Evolutionary conservation across 2,888 invertebrate genomes (phyloP), one percentile per base, ranked within the genome.

Genomic region (Idaea straminata): DNA sequence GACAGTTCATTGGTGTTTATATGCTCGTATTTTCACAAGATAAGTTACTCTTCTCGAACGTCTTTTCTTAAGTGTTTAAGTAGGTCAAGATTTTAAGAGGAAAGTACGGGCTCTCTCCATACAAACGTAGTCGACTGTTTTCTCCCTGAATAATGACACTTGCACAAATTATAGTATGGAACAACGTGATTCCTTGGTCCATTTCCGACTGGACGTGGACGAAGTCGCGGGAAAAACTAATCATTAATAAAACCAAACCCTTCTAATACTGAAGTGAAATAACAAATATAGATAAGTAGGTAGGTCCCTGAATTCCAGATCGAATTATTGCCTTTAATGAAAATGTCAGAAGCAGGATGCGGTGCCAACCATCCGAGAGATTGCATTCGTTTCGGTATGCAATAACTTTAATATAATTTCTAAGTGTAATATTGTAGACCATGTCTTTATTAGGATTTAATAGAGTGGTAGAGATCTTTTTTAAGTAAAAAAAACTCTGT

Each of bases 341-440:
- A 75, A 72, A 75, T 77, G 83, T 79, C 83, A 83, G 70, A 63
- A 68, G 74, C 81, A 83, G 74, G 47, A 57, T 36, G 65, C 68
- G 69, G 67, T 64, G 59, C 65, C 76, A 77, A 47, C 72, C 69
- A 73, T 62, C 69, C 77, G 73, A 69, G 73, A 74, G 74, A 79
- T 82, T 80, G 80, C 74, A 73, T 78, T 70, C 67, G 66, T 70
- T 64, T 62, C 36, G 63, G 59, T 60, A 15, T 47, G 10, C 47
- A 13, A 13, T 10, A 6, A 10, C 47, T 47, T 7, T 0, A 6
- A 4, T 47, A 4, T 4, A 13, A 47, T 47, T 3, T 47, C 13
- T 6, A 47, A 2, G 47, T 47, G 13, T 13, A 4, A 47, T 47
- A 47, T 13, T 47, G 47, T 47, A 47, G 47, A 13, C 13, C 2